Conservation (phyloP, 2,797 vertebrate species). For the Sebastes iracundus region DNA sequence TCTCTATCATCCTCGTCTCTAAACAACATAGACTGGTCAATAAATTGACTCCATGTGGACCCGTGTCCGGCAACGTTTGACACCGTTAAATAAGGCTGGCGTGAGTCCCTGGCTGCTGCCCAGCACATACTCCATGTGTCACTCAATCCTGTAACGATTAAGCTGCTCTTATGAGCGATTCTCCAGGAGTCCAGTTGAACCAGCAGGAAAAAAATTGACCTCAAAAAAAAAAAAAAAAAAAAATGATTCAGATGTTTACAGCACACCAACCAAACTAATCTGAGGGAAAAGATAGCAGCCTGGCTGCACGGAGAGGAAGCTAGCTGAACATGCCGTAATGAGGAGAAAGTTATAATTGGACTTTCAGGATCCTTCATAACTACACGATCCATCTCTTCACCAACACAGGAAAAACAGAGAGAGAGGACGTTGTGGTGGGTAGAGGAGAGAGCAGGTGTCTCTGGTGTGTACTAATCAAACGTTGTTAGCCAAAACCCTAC, state of each 20-base stretch:
- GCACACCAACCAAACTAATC: background rate
- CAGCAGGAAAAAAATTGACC: background rate
- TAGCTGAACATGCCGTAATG: background rate
- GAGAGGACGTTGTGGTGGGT: background rate
- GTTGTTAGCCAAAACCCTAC: background rate
- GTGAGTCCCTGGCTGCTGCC: background rate
- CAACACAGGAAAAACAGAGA: background rate
- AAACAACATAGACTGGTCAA: background rate
- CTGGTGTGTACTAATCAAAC: background rate
- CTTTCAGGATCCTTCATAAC: too few species aligned
- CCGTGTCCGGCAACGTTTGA: background rate
- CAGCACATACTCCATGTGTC: background rate
- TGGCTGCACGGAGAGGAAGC: background rate
- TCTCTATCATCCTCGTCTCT: background rate
- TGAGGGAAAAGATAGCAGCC: background rate
- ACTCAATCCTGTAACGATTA: background rate
- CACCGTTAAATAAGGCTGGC: background rate
- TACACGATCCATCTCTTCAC: background rate
- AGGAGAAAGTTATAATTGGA: background rate
- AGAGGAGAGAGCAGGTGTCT: background rate
- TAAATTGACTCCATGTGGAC: background rate
- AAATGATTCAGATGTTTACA: background rate
- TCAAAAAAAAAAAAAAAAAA: background rate
- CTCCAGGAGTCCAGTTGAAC: background rate
- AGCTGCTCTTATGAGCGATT: background rate